Evolutionary conservation across 2,797 vertebrate genomes (phyloP).

Genomic region (Emys orbicularis): DNA sequence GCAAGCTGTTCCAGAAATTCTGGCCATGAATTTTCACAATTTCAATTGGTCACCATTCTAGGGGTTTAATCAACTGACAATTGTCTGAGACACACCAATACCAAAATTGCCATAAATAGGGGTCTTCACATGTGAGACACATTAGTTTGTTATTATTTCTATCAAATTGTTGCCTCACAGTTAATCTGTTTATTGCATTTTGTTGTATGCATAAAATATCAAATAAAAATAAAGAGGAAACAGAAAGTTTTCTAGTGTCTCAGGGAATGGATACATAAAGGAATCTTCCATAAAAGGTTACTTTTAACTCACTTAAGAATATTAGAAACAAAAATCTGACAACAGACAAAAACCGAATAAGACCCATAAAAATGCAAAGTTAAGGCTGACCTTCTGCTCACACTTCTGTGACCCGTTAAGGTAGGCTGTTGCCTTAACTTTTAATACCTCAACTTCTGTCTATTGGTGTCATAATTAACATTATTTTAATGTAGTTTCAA

Average conservation of each 20-base stretch:
- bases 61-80: not conserved
- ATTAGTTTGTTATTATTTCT: not conserved
- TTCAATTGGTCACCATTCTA: not conserved
- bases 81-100: not conserved
- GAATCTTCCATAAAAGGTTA: not conserved
- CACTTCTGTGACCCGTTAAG: accelerated
- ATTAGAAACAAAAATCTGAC: not conserved
- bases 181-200: not conserved
- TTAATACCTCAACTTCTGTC: not conserved
- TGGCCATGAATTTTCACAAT: not conserved
- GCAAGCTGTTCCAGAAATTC: not conserved
- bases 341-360: not conserved
- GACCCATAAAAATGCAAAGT: not conserved
- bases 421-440: not conserved
- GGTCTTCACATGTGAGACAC: not conserved
- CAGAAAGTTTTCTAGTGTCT: not conserved
- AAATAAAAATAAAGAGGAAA: not conserved
- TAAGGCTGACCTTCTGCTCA: not conserved
- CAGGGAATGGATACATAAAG: not conserved
- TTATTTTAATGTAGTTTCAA: not conserved
- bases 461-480: not conserved
- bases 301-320: not conserved
- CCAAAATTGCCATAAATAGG: not conserved
- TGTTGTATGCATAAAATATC: not conserved
- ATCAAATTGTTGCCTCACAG: not conserved